Conservation (phyloP, 2,113 vertebrate species). For the Sylvietta virens region DNA sequence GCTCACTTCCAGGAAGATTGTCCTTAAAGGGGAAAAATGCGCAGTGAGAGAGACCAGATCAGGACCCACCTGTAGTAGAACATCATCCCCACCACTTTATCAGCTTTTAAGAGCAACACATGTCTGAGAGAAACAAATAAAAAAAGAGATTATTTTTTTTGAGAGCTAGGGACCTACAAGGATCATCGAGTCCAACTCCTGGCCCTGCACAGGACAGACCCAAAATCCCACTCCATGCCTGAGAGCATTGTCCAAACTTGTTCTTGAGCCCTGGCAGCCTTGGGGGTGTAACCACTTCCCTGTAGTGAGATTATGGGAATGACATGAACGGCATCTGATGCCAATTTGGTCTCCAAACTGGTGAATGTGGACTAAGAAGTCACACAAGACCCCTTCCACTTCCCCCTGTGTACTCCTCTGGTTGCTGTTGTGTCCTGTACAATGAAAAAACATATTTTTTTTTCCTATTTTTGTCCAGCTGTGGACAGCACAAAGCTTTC, state of each 20-base stretch:
- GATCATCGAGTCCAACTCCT: fast-evolving
- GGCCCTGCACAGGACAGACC: background rate
- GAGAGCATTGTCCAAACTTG: background rate
- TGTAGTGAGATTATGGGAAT: background rate
- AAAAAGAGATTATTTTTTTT: background rate
- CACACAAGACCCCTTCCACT: background rate
- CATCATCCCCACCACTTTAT: background rate
- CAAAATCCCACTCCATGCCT: background rate
- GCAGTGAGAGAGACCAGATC: background rate
- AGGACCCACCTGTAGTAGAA: background rate
- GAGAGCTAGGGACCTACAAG: background rate
- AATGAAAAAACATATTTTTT: background rate
- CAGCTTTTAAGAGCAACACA: background rate
- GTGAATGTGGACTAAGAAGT: background rate
- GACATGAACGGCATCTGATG: fast-evolving
- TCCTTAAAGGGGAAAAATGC: background rate
- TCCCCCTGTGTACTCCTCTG: background rate
- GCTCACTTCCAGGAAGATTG: background rate
- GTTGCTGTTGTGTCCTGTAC: background rate
- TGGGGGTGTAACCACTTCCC: background rate
- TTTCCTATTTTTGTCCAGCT: background rate
- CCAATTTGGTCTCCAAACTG: background rate
- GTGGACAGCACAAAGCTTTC: background rate
- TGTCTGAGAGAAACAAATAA: background rate
- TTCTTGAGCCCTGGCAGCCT: background rate